Conservation (phyloP, 2,797 vertebrate genomes). For the Coranthus polyacanthus region DNA sequence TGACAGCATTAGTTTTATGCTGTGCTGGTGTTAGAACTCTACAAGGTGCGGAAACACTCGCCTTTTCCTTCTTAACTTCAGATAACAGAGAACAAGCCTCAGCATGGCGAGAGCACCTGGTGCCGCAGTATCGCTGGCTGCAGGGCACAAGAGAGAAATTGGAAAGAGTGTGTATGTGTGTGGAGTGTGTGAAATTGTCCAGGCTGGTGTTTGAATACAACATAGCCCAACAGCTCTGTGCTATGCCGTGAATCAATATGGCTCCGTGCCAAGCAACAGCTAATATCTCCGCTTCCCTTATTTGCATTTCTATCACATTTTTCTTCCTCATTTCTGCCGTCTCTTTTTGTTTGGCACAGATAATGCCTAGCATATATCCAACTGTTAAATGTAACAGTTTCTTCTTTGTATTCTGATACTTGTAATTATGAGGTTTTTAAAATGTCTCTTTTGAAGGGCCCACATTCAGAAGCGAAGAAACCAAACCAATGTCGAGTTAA, state of each 20-base stretch:
- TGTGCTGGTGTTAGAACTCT: constrained; percentile 17
- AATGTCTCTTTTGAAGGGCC: not conserved
- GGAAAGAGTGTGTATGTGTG: constrained; percentile 34
- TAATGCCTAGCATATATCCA: not conserved
- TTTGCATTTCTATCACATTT: constrained; percentile 70
- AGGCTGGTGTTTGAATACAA: constrained; percentile 55
- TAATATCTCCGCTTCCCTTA: constrained; percentile 37
- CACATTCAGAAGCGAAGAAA: constrained; percentile 6
- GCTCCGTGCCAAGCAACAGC: constrained; percentile 63
- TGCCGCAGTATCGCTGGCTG: constrained; percentile 63
- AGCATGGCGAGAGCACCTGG: constrained; percentile 57
- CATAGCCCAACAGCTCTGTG: constrained; percentile 50
- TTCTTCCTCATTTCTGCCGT: constrained; percentile 55
- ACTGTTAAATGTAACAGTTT: constrained; percentile 24
- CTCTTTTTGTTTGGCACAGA: constrained; percentile 20
- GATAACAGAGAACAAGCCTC: constrained; percentile 47
- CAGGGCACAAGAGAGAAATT: constrained; percentile 59
- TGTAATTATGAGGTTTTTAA: not conserved
- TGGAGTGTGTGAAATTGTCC: constrained; percentile 55
- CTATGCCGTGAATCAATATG: constrained; percentile 70
- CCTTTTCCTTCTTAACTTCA: constrained; percentile 31
- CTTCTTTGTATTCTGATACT: not conserved
- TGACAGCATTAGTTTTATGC: constrained; percentile 16
- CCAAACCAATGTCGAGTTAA: constrained; percentile 24
- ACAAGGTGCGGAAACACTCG: constrained; percentile 37